Evolutionary conservation across 2,797 vertebrate genomes (phyloP), one percentile per base, ranked within the genome.

Genomic region (Cephalopachus bancanus): DNA sequence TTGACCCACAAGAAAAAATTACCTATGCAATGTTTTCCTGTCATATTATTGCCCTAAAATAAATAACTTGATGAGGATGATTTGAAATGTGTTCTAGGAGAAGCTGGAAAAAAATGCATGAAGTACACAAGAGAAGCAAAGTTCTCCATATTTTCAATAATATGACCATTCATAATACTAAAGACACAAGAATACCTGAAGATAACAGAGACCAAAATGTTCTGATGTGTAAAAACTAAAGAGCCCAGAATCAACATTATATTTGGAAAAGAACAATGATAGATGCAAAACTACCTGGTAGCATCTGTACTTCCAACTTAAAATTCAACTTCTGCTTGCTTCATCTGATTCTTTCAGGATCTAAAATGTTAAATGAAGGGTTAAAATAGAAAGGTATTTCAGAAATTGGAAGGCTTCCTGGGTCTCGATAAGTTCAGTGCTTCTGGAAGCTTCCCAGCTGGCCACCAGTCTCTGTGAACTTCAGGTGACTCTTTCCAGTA

Each of bases 31-130:
- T 75, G 81, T 90, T 80, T 91, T 74, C 19, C 44, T 75, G 44
- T 49, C n/a, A 26, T 89, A 8, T 83, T 24, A n/a, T 80, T 30
- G n/a, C 19, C 24, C 53, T 60, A 51, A 93, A 89, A 74, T 62
- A 81, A 83, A 90, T 53, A 33, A 75, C 28, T 81, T 81, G 16
- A 74, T 85, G 37, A 44, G 44, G 44, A 74, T 75, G 20, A 89
- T 74, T 85, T 59, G n/a, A 89, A 57, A 79, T 67, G 19, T 96
- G 19, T 94, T 84, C 22, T 28, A 53, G 37, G 59, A 83, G 57
- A 83, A 92, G 28, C 19, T 74, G 44, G 44, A 89, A 59, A 24
- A 75, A 89, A 89, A 85, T 79, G 16, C 65, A 15, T 5, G 64
- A 83, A 88, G 64, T 19, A 59, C 12, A n/a, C 28, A 49, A 60